These are phyloP conservation scores for Hypanus sabinus DNA, from an alignment of 2,113 vertebrate species.

Conservation along the genomic window DNA sequence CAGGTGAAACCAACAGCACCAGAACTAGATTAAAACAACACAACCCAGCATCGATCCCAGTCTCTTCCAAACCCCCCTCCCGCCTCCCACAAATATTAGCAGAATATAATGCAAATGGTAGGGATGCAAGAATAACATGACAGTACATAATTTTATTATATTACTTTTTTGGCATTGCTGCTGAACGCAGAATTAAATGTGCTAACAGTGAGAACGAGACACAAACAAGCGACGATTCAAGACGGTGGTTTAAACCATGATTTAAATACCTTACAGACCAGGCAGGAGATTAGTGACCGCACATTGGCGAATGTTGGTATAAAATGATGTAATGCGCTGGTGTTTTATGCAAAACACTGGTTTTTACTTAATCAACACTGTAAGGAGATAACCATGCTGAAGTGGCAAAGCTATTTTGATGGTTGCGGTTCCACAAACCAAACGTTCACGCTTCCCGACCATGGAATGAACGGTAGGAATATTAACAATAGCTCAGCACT, in stretches of 20 bases:
- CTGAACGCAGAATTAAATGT: neutral
- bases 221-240: neutral
- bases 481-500: neutral
- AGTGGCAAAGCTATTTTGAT: neutral
- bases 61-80: too few relatives aligned
- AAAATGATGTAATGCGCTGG: too few relatives aligned
- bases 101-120: neutral
- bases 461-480: neutral
- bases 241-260: too few relatives aligned
- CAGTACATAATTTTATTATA: neutral
- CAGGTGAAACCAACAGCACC: neutral
- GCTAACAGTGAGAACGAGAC: neutral
- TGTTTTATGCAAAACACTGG: neutral
- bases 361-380: neutral
- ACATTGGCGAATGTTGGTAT: neutral
- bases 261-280: neutral
- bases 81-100: too few relatives aligned
- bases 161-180: neutral
- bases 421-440: too few relatives aligned
- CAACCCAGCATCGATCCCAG: neutral
- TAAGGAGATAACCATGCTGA: neutral
- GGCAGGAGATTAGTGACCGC: neutral
- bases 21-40: neutral
- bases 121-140: neutral
- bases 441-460: neutral